Conservation (phyloP, 2,113 vertebrate species). For the Tauraco erythrolophus region DNA sequence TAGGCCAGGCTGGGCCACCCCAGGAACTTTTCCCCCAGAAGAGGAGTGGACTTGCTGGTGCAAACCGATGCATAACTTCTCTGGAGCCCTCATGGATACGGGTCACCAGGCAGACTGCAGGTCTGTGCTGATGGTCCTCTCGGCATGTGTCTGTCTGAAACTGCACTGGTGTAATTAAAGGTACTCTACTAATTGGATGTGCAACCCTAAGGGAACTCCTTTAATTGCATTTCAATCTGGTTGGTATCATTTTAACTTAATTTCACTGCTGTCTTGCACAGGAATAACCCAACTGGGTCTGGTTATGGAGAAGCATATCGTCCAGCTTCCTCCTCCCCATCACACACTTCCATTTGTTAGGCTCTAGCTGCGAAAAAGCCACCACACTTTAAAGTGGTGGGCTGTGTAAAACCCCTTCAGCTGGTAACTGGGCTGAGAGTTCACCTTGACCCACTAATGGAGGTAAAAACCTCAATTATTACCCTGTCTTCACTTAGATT, state of each 20-base stretch:
- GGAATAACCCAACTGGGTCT: neutral
- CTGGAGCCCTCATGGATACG: neutral
- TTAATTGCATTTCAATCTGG: conserved; percentile 23
- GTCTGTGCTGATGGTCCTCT: neutral
- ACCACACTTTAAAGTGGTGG: neutral
- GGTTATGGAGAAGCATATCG: neutral
- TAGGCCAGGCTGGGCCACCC: neutral
- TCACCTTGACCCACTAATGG: neutral
- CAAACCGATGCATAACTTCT: rapidly evolving
- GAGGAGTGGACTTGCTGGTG: neutral
- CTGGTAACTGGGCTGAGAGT: neutral
- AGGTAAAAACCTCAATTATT: neutral
- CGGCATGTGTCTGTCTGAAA: neutral
- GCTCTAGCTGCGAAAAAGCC: neutral
- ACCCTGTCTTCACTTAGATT: neutral
- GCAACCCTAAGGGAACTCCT: neutral
- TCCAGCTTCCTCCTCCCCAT: neutral
- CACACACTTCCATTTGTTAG: neutral
- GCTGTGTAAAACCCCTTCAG: neutral
- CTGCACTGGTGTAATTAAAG: conserved; percentile 13
- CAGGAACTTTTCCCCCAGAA: neutral
- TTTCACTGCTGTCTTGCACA: neutral
- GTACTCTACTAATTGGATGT: neutral
- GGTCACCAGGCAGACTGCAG: neutral
- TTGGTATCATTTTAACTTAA: conserved; percentile 22